phyloP scores from a whole-genome alignment of 2,797 vertebrate species.

The Poeciliopsis presidionis region DNA sequence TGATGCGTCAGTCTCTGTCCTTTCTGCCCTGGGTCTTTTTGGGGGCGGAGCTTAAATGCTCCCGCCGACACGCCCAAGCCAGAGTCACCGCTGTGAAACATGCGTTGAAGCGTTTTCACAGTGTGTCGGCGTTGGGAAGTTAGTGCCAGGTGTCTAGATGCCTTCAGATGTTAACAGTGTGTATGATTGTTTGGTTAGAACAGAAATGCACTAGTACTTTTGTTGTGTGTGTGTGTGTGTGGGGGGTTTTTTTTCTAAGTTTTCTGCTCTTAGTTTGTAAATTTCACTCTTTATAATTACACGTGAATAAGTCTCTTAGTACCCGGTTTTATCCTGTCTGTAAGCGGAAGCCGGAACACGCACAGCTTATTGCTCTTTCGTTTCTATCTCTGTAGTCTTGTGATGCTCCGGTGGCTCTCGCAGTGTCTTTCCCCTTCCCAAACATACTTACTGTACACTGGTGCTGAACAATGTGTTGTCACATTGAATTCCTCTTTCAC shows the following conservation, averaged over 20 bases:
- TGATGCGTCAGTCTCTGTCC: conserved; percentile 1
- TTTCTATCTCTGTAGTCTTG: neutral
- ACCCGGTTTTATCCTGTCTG: conserved; percentile 27
- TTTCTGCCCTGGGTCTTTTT: conserved; percentile 21
- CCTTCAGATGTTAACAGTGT: conserved; percentile 41
- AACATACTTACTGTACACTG: conserved; percentile 49
- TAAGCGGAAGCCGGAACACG: conserved; percentile 22
- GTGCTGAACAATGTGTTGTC: conserved; percentile 77
- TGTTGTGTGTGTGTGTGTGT: neutral
- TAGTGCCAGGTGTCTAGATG: conserved; percentile 27
- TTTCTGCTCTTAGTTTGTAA: conserved; percentile 29
- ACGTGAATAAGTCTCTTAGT: conserved; percentile 45
- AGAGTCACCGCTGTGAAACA: conserved; percentile 50
- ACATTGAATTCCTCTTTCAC: conserved; percentile 68
- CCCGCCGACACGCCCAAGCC: conserved; percentile 30
- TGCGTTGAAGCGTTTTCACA: conserved; percentile 4
- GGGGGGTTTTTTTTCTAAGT: neutral
- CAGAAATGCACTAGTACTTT: conserved; percentile 53
- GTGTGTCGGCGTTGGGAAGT: conserved; percentile 13
- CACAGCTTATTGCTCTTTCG: conserved; percentile 1
- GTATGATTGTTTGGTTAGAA: conserved; percentile 25
- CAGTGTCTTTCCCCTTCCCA: conserved; percentile 31
- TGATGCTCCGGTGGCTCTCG: conserved; percentile 31
- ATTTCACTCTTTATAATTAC: conserved; percentile 1
- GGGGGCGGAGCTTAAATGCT: conserved; percentile 10